Evolutionary conservation across 2,888 invertebrate genomes (phyloP), one percentile per base, ranked within the genome.

Genomic region (Aleiodes testaceus): DNA sequence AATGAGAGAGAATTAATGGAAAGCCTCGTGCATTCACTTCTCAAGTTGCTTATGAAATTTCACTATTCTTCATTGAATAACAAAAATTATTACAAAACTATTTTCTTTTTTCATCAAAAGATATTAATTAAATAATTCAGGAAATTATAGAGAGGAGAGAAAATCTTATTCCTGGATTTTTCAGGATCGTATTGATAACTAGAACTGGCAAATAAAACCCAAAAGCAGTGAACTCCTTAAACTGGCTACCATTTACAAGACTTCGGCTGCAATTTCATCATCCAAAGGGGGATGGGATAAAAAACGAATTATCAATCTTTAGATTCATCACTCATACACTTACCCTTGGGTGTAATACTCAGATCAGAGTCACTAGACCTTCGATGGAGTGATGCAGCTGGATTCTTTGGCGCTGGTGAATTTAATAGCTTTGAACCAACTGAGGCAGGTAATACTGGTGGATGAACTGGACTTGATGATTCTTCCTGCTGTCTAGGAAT

Each of bases 291-390:
- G 4, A 63, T 45, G 12, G 20, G 52, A 16, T 9, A 12, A 18
- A 67, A 53, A 67, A 22, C 16, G 26, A 14, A 55, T 52, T 53
- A 22, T 20, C 30, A 66, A 36, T 14, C 42, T 16, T 36, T 7
- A 30, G 22, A 7, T n/a, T n/a, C n/a, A 36, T 69, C 7, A 22
- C 12, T 49, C n/a, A 22, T 36, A 42, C 22, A 49, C 20, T 59
- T 89, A 97, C 97, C 97, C 94, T 96, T 97, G 3, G 97, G 96
- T 11, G 97, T 96, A 63, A 96, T 92, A 89, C 95, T 97, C 78
- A 97, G 89, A 88, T 98, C 98, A 0, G 97, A 97, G 87, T 97
- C 98, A 2, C 97, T 97, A 3, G 97, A 97, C 78, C 97, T 90
- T 66, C 97, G 90, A 73, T 45, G 79, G 74, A 50, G 69, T 63